Evolutionary conservation across 2,888 invertebrate species (phyloP), one percentile per base, ranked within the genome.

Genomic region (Baronia brevicornis): DNA sequence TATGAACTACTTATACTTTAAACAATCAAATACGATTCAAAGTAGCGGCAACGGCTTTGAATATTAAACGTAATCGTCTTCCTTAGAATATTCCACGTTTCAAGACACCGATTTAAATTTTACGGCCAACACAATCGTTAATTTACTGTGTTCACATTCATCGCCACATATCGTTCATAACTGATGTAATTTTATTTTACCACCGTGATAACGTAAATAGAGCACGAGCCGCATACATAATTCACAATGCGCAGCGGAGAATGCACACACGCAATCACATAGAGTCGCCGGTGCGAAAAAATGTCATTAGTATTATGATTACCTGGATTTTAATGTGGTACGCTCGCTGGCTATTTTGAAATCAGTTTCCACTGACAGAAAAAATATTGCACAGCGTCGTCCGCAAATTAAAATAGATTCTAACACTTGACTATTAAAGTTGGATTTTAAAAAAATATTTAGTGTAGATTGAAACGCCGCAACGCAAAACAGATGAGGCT

Each of bases 141-240:
- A 11, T 34, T 34, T 25, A 15, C 17, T 28, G 23, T 33, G 28
- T 28, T 33, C 23, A 23, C 12, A 27, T 23, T 21, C 17, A 17
- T 5, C 9, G 15, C n/a, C 8, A 50, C 43, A 57, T 54, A 57
- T 54, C 51, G 53, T 57, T 63, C 65, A 67, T 63, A 64, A 59
- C 54, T 41, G 59, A 46, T 53, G 60, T 63, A 60, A 65, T 59
- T 71, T 66, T 67, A 69, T 68, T 66, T 73, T 63, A 63, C 59
- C 60, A 59, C 56, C 57, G 60, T 69, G 78, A 80, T 79, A 78
- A 73, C 63, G 67, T 69, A 75, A 79, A 75, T 80, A 58, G 79
- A 79, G 75, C 80, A 73, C 67, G 50, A 77, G 72, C 65, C 64
- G 66, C 67, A 68, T 66, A 66, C 68, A 69, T 70, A 61, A 69